A percentile compares a stretch with the other conserved stretches of the same genome.
Conservation (phyloP, 1,140 invertebrate species). For the Drosophila triauraria region DNA sequence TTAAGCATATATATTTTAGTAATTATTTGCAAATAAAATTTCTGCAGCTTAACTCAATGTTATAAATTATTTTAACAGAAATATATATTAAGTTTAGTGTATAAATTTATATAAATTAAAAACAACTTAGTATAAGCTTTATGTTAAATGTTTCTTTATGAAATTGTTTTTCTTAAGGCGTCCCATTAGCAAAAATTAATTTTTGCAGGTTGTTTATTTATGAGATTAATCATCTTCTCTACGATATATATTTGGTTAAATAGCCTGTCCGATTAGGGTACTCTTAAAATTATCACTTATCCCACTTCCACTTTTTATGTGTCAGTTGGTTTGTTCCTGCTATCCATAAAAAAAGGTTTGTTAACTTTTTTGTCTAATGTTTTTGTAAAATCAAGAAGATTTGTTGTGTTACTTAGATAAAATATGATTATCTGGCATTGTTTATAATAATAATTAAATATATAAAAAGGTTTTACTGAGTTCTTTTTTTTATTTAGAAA, state of each 20-base stretch:
- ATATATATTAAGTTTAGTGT: too few relatives aligned
- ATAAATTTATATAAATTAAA: too few relatives aligned
- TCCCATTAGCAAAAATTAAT: neutral
- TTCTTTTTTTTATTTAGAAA: neutral
- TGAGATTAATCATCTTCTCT: slow-evolving; percentile 1
- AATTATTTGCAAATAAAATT: neutral
- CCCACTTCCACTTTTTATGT: neutral
- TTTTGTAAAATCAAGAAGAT: neutral
- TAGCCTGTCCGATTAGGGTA: neutral
- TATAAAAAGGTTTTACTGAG: too few relatives aligned
- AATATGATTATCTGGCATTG: neutral
- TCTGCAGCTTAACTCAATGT: too few relatives aligned
- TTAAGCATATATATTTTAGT: too few relatives aligned
- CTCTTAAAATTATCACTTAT: slow-evolving; percentile 1
- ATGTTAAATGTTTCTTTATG: neutral
- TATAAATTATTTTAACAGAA: neutral
- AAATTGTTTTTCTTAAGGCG: neutral
- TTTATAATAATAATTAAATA: too few relatives aligned
- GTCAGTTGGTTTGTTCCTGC: slow-evolving; percentile 6
- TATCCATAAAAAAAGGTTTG: neutral
- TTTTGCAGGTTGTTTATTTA: neutral
- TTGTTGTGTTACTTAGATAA: too few relatives aligned
- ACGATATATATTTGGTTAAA: neutral
- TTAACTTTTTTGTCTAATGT: neutral
- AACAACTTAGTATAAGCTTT: too few relatives aligned